Evolutionary conservation across 1,140 invertebrate species (phyloP).

Genomic region (Cepaea nemoralis): DNA sequence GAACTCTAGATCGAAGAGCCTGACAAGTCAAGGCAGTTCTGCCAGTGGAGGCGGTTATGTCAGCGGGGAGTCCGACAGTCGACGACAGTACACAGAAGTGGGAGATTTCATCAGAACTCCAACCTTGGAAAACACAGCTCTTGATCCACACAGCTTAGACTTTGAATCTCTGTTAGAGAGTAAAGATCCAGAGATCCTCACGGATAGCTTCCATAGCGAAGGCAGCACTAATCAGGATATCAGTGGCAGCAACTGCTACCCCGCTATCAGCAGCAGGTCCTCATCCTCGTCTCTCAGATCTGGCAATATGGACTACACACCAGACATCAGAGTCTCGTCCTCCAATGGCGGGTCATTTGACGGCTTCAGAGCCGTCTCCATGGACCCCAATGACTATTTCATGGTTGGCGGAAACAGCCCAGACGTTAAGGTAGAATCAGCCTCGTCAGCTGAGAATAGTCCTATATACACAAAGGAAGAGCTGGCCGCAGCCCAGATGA

Average conservation of each 20-base stretch:
- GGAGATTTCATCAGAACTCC: constrained; percentile 39
- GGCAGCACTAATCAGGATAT: constrained; percentile 57
- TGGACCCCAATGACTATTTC: constrained; percentile 28
- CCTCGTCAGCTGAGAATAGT: constrained; percentile 13
- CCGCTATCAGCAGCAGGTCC: constrained; percentile 47
- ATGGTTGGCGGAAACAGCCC: not conserved
- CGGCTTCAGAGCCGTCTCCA: constrained; percentile 32
- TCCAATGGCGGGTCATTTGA: constrained; percentile 25
- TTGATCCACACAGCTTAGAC: constrained; percentile 68
- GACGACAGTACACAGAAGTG: not conserved
- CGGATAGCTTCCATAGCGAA: constrained; percentile 69
- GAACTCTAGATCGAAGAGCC: constrained; percentile 1
- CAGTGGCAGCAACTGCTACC: constrained; percentile 36
- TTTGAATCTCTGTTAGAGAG: constrained; percentile 70
- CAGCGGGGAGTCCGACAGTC: not conserved
- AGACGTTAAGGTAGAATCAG: constrained; percentile 20
- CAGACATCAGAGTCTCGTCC: constrained; percentile 23
- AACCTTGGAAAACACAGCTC: constrained; percentile 50
- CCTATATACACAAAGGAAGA: constrained; percentile 38
- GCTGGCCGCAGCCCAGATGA: constrained; percentile 49
- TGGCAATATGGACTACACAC: constrained; percentile 31
- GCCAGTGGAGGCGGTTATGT: not conserved
- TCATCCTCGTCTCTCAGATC: constrained; percentile 58
- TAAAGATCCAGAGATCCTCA: constrained; percentile 66
- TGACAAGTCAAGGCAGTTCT: constrained; percentile 3